Evolutionary conservation across 1,140 invertebrate species (phyloP), one percentile per base, ranked within the genome.

Genomic region (Reticulitermes speratus): DNA sequence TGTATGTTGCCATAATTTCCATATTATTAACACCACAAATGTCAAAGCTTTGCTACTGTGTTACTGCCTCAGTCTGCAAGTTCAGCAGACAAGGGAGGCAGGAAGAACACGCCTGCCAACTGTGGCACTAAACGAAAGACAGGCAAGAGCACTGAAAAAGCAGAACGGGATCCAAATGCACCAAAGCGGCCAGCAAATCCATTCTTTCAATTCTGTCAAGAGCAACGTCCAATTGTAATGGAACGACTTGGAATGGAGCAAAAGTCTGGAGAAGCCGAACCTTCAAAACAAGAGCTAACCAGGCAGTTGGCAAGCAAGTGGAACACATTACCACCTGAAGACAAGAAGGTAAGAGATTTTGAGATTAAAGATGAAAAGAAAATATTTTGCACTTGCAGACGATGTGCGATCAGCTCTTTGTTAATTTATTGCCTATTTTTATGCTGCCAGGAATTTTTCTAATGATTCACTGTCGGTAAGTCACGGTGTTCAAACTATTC

Each of bases 141-240:
- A 0, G 92, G 92, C 86, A 90, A 91, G 84, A 92, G 91, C 89
- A 89, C 89, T 45, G 87, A 89, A 19, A 93, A 92, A 89, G 89
- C 89, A n/a, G 93, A 94, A 89, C 92, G 91, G 89, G 95, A 96
- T 92, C 95, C 95, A 3, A 96, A 95, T 91, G 95, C 95, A 59
- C 95, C 96, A 11, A 96, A 96, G 89, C 93, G 95, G 87, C 95
- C 95, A 0, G 95, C 95, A 59, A 96, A 96, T 93, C 95, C 95
- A 84, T 96, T 96, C 90, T 96, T 96, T 88, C 95, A 96, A 91
- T 96, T 96, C 90, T 96, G 95, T 88, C 95, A 96, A 91, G 95
- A 96, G 88, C 95, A 96, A 90, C 92, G 95, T 87, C 95, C 91
- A 59, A 90, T 95, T 45, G 92, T 96, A n/a, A 93, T 95, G 91